These are phyloP conservation scores for Meliscaeva auricollis DNA, from an alignment of 2,888 invertebrate species.

Conservation along the genomic window DNA sequence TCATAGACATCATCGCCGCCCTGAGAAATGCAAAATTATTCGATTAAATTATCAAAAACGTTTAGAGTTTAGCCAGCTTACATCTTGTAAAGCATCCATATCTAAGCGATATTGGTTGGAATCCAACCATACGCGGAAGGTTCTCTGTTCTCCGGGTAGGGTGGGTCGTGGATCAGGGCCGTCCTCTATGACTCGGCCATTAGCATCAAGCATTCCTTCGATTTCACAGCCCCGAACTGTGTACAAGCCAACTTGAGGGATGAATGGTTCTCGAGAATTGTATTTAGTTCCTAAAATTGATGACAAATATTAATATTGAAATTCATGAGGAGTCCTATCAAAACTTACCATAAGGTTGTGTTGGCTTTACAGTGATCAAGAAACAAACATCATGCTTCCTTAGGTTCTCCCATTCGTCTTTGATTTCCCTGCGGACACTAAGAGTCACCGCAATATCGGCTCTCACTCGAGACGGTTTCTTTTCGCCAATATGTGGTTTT, in stretches of 20 bases:
- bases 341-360: slow-evolving; percentile 90
- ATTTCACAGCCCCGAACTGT: slow-evolving; percentile 99
- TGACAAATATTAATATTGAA: background rate
- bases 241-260: slow-evolving; percentile 95
- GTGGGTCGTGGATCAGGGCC: slow-evolving; percentile 95
- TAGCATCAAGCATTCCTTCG: slow-evolving; percentile 98
- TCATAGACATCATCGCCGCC: slow-evolving; percentile 90
- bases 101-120: slow-evolving; percentile 98
- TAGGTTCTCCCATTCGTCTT: slow-evolving; percentile 98
- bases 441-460: slow-evolving; percentile 97
- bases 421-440: slow-evolving; percentile 95
- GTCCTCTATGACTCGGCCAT: slow-evolving; percentile 98
- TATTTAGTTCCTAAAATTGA: slow-evolving; percentile 88
- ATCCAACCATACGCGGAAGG: slow-evolving; percentile 97
- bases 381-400: slow-evolving; percentile 99
- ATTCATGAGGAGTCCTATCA: background rate
- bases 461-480: slow-evolving; percentile 96
- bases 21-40: slow-evolving; percentile 79
- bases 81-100: slow-evolving; percentile 93
- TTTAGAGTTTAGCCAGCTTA: slow-evolving; percentile 79
- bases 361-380: slow-evolving; percentile 95
- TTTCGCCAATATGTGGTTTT: slow-evolving; percentile 96
- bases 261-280: slow-evolving; percentile 92
- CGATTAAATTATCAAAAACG: background rate
- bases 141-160: slow-evolving; percentile 94